Evolutionary conservation across 2,113 vertebrate genomes (phyloP).

Genomic region (Paramisgurnus dabryanus): DNA sequence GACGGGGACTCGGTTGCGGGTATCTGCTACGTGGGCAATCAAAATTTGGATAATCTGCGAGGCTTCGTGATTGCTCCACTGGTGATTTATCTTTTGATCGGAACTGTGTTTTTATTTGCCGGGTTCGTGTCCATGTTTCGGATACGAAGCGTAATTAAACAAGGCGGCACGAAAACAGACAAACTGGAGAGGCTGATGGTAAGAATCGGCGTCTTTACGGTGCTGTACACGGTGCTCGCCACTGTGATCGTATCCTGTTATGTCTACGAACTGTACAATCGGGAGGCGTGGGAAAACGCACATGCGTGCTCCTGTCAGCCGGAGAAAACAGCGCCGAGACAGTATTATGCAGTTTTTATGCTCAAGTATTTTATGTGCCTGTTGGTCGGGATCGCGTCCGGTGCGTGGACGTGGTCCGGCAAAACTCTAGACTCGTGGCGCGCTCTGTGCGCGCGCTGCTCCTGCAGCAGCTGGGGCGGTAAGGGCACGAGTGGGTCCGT

Average conservation of each 20-base stretch:
- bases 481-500: conserved; percentile 89
- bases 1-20: conserved; percentile 92
- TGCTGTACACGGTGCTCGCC: conserved; percentile 90
- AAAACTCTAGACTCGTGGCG: conserved; percentile 97
- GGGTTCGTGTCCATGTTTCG: conserved; percentile 93
- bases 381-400: conserved; percentile 96
- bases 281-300: conserved; percentile 87
- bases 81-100: conserved; percentile 91
- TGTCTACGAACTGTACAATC: conserved; percentile 94
- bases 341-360: conserved; percentile 98
- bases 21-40: conserved; percentile 94
- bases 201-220: conserved; percentile 89
- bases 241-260: conserved; percentile 91
- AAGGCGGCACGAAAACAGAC: conserved; percentile 91
- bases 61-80: conserved; percentile 92
- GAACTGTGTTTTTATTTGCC: conserved; percentile 91
- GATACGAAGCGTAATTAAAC: conserved; percentile 92
- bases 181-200: conserved; percentile 95
- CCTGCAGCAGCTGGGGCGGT: conserved; percentile 70
- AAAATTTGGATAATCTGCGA: conserved; percentile 88
- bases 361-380: conserved; percentile 99
- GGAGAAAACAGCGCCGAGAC: conserved; percentile 58
- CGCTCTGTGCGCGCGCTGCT: conserved; percentile 89
- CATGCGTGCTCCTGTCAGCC: conserved; percentile 87
- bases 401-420: conserved; percentile 97